Conservation (phyloP, 1,140 invertebrate species). For the Carcinoscorpius rotundicauda region DNA sequence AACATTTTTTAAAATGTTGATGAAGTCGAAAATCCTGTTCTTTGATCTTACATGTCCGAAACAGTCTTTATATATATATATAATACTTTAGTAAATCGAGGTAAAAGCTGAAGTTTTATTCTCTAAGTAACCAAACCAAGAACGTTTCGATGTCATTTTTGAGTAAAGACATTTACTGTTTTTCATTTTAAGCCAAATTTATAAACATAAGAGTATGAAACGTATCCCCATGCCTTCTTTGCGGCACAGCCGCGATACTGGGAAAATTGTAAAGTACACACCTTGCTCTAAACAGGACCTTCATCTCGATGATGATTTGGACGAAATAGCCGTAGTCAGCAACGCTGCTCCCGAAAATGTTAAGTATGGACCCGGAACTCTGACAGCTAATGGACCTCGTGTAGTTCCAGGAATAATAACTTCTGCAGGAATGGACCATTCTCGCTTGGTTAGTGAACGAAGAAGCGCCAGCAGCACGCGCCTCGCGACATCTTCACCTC, state of each 20-base stretch:
- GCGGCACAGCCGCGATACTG: constrained; percentile 18
- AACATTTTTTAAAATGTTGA: too few relatives aligned
- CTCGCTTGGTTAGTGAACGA: constrained; percentile 5
- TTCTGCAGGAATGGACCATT: constrained; percentile 27
- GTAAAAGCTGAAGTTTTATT: too few relatives aligned
- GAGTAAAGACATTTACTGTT: too few relatives aligned
- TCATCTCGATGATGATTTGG: constrained; percentile 35
- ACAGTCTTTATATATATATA: too few relatives aligned
- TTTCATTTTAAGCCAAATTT: too few relatives aligned
- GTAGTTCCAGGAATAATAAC: constrained; percentile 50
- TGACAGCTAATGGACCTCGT: constrained; percentile 47
- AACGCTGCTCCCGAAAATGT: constrained; percentile 40
- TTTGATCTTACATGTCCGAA: too few relatives aligned
- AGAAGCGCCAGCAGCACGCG: constrained; percentile 16
- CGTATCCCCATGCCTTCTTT: constrained; percentile 11
- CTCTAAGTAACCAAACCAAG: too few relatives aligned
- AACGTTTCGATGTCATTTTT: too few relatives aligned
- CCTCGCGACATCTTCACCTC: constrained; percentile 17
- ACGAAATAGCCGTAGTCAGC: constrained; percentile 62
- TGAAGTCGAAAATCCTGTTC: too few relatives aligned
- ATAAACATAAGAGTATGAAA: constrained; percentile 6
- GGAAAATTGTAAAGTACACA: constrained; percentile 38
- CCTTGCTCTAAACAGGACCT: constrained; percentile 30
- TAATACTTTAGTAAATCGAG: too few relatives aligned
- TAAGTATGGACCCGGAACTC: constrained; percentile 40